These are phyloP conservation scores for Lepidurus apus DNA, from an alignment of 1,140 invertebrate species.

Conservation along the genomic window DNA sequence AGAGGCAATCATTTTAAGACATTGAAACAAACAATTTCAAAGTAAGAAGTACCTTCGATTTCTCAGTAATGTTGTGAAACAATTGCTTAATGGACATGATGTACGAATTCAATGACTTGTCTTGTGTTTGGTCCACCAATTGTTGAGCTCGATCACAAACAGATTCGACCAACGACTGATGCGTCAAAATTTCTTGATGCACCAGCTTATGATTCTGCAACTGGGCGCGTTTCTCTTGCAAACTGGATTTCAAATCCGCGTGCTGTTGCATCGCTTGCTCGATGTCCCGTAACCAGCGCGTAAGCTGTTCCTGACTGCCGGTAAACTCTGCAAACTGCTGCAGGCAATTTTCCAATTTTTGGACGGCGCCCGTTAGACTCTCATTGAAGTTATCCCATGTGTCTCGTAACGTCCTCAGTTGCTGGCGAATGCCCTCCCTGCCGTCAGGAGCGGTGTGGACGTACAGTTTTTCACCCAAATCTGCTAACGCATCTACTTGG, in stretches of 20 bases:
- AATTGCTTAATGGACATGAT: slow-evolving; percentile 81
- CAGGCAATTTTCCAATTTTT: slow-evolving; percentile 80
- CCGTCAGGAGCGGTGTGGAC: slow-evolving; percentile 88
- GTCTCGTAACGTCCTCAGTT: slow-evolving; percentile 70
- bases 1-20: slow-evolving; percentile 39
- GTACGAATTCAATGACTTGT: slow-evolving; percentile 76
- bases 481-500: slow-evolving; percentile 78
- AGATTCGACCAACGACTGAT: slow-evolving; percentile 79
- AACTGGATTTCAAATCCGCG: slow-evolving; percentile 78
- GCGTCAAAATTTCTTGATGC: slow-evolving; percentile 90
- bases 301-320: slow-evolving; percentile 79
- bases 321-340: slow-evolving; percentile 84
- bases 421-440: slow-evolving; percentile 81
- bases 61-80: slow-evolving; percentile 79
- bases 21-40: slow-evolving; percentile 34
- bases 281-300: slow-evolving; percentile 85
- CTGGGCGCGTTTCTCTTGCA: slow-evolving; percentile 91
- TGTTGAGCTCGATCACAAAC: slow-evolving; percentile 88
- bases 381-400: slow-evolving; percentile 84
- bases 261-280: slow-evolving; percentile 86
- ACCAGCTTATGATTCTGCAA: slow-evolving; percentile 86
- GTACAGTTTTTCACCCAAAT: slow-evolving; percentile 86
- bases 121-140: slow-evolving; percentile 81
- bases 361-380: slow-evolving; percentile 66
- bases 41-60: slow-evolving; percentile 57